phyloP scores from a whole-genome alignment of 2,113 vertebrate species.

The Eudyptes chrysolophus region DNA sequence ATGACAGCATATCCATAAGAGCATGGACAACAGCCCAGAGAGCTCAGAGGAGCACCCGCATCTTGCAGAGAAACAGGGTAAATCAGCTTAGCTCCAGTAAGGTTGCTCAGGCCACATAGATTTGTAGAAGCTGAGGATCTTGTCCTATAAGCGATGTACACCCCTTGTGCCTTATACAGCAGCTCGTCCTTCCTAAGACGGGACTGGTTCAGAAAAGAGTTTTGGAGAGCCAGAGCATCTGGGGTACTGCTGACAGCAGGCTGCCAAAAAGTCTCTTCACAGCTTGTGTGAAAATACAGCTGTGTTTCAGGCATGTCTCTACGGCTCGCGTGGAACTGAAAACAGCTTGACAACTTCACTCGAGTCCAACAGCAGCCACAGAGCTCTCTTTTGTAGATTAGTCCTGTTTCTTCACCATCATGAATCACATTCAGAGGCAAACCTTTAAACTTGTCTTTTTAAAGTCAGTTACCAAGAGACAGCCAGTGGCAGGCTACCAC shows the following conservation, averaged over 20 bases:
- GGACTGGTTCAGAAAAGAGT: not conserved
- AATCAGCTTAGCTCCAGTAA: not conserved
- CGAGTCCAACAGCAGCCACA: not conserved
- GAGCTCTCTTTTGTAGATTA: not conserved
- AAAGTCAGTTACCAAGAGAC: not conserved
- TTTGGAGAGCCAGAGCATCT: not conserved
- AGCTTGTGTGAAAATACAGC: not conserved
- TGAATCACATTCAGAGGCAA: not conserved
- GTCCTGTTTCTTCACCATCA: not conserved
- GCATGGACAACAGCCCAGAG: not conserved
- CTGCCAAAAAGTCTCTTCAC: not conserved
- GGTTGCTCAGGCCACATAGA: not conserved
- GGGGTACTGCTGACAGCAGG: rapidly evolving
- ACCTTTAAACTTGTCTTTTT: not conserved
- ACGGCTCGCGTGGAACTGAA: rapidly evolving
- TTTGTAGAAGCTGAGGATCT: not conserved
- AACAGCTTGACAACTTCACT: not conserved
- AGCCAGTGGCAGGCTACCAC: constrained; percentile 6
- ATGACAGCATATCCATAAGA: not conserved
- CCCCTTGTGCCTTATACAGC: not conserved
- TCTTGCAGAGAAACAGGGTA: rapidly evolving
- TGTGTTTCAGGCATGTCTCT: not conserved
- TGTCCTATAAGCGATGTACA: rapidly evolving
- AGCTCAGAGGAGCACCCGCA: not conserved
- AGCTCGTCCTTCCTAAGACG: not conserved